These are phyloP conservation scores for Mohoua ochrocephala DNA, from an alignment of 2,113 vertebrate species.

Conservation along the genomic window DNA sequence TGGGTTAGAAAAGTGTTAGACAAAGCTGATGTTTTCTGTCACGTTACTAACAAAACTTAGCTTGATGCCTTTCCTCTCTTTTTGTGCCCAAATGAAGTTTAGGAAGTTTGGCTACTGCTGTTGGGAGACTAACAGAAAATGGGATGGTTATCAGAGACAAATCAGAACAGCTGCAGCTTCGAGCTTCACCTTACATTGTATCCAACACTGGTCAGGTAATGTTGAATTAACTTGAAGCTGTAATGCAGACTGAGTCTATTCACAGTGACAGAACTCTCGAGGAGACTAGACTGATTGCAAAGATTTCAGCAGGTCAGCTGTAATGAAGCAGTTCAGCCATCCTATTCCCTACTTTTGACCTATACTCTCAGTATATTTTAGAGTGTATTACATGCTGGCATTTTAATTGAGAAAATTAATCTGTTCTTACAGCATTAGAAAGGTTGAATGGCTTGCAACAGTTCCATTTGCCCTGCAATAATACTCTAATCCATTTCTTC, in stretches of 20 bases:
- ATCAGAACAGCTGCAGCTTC: neutral
- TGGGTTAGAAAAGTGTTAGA: neutral
- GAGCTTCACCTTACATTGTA: neutral
- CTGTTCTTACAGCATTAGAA: conserved; percentile 57
- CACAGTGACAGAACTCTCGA: neutral
- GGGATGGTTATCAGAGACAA: neutral
- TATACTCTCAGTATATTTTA: neutral
- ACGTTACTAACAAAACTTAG: neutral
- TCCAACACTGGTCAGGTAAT: neutral
- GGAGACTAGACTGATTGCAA: neutral
- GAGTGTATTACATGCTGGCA: conserved; percentile 24
- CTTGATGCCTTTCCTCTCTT: neutral
- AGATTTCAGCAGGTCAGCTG: neutral
- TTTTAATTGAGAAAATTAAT: conserved; percentile 66
- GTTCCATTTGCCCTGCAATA: conserved; percentile 47
- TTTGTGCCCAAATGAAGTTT: neutral
- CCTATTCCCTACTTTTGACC: conserved; percentile 9
- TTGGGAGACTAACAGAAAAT: neutral
- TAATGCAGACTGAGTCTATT: neutral
- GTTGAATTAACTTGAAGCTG: neutral
- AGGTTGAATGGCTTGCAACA: conserved; percentile 49
- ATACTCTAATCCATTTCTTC: conserved; percentile 61
- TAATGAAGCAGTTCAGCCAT: neutral
- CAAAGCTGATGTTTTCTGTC: neutral
- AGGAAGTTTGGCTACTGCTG: neutral